Conservation (phyloP, 1,140 invertebrate genomes). For the Drosophila orosa region DNA sequence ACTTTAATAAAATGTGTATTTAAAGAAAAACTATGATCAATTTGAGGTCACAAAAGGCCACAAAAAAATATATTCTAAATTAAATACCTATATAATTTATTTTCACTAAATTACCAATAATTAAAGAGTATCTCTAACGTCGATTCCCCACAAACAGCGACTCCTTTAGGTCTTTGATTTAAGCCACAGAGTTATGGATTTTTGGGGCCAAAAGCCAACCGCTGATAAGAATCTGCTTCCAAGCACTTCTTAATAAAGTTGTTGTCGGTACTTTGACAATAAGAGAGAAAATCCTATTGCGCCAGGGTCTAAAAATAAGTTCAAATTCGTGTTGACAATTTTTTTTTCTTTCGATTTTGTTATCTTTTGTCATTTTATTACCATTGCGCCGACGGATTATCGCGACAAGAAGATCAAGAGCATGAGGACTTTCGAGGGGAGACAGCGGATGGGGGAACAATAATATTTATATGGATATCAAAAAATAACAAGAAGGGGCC, state of each 20-base stretch:
- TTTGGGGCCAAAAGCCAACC: slow-evolving; percentile 25
- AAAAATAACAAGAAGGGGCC: slow-evolving; percentile 47
- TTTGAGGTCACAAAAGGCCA: not conserved
- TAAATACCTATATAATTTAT: too few species aligned
- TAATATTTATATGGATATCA: slow-evolving; percentile 71
- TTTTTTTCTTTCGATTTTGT: slow-evolving; percentile 38
- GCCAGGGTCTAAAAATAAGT: slow-evolving; percentile 75
- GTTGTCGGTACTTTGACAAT: slow-evolving; percentile 53
- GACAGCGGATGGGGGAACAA: slow-evolving; percentile 32
- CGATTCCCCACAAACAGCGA: not conserved
- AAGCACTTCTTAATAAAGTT: slow-evolving; percentile 71
- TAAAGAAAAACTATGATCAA: not conserved
- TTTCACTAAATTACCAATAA: not conserved
- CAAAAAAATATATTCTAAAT: too few species aligned
- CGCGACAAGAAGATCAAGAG: slow-evolving; percentile 79
- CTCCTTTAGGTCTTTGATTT: slow-evolving; percentile 23
- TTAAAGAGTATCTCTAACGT: slow-evolving; percentile 18
- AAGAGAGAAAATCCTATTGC: slow-evolving; percentile 67
- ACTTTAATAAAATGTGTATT: not conserved
- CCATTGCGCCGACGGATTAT: slow-evolving; percentile 74
- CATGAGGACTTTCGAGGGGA: slow-evolving; percentile 26
- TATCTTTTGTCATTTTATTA: slow-evolving; percentile 64
- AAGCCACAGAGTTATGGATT: slow-evolving; percentile 13
- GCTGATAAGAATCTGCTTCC: slow-evolving; percentile 56
- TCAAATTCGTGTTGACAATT: slow-evolving; percentile 81